phyloP scores from a whole-genome alignment of 2,888 invertebrate genomes.

The Sceliomorpha sp. region DNA sequence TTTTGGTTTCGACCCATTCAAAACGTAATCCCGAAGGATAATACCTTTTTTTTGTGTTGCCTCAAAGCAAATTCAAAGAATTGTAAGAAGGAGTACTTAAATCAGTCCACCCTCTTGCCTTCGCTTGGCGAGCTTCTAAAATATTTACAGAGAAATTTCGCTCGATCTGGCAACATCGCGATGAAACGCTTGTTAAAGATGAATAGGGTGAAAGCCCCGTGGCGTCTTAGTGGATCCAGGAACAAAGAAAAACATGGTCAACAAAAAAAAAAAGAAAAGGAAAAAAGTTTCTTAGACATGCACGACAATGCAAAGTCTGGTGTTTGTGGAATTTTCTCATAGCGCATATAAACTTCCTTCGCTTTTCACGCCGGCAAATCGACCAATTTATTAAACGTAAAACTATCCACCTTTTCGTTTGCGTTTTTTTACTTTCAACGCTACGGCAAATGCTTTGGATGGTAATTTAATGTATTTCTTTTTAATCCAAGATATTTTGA shows the following conservation, averaged over 20 bases:
- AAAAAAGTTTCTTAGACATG: conserved; percentile 1
- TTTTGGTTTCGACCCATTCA: background rate
- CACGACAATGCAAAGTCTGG: background rate
- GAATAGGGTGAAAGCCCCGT: conserved; percentile 30
- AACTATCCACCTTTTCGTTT: too few species aligned
- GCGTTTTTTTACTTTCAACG: too few species aligned
- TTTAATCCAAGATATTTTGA: too few species aligned
- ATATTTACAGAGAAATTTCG: conserved; percentile 40
- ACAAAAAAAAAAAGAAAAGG: background rate
- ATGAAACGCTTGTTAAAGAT: conserved; percentile 34
- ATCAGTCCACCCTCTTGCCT: conserved; percentile 28
- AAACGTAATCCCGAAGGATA: conserved; percentile 19
- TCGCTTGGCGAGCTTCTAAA: conserved; percentile 11
- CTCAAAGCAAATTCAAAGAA: conserved; percentile 24
- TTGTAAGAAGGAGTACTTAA: conserved; percentile 40
- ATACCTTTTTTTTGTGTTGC: conserved; percentile 9
- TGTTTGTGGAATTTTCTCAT: too few species aligned
- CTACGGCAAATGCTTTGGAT: too few species aligned
- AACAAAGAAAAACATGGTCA: conserved; percentile 28
- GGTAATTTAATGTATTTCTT: too few species aligned
- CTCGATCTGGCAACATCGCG: conserved; percentile 36
- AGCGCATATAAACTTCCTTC: too few species aligned
- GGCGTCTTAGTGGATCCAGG: conserved; percentile 22
- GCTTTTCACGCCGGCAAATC: too few species aligned
- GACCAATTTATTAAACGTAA: too few species aligned